Evolutionary conservation across 2,113 vertebrate species (phyloP), one percentile per base, ranked within the genome.

Genomic region (Poeciliopsis prolifica): DNA sequence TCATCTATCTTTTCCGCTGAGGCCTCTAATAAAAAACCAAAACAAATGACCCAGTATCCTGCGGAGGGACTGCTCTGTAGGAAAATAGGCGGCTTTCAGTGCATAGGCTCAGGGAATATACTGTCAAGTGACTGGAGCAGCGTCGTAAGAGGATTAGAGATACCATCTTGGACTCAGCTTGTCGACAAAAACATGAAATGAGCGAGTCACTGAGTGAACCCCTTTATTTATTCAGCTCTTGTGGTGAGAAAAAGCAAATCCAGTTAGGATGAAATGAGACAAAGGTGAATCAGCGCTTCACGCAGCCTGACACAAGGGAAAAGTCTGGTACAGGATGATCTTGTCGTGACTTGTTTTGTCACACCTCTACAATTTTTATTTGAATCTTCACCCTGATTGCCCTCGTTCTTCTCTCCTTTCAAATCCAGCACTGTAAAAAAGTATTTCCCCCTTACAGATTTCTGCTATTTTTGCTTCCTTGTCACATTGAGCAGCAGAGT

Each of bases 201-300:
- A 83, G 60, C 80, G 74, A 87, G 83, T 89, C 87, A 85, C n/a
- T 17, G 8, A 30, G 71, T 70, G 68, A 82, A 90, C 81, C 61
- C 61, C 48, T 82, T 69, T 48, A 78, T 75, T 77, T 80, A 83
- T 76, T 78, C 26, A 48, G 63, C 29, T 78, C 64, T 3, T 76
- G 71, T 62, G 58, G 70, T 58, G 28, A n/a, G 24, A 77, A 85
- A 85, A 79, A 67, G 71, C n/a, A 62, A 86, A 85, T 79, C 71
- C 68, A 82, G 48, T 72, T 74, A 84, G 1, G 24, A 70, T 11
- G 4, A 77, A 37, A 30, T 72, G 1, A 11, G 37, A 77, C 69
- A 58, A 74, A 69, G 65, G 65, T 74, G 69, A 86, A 77, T 80
- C 67, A 82, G 48, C 65, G 17, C 64, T 78, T 83, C 54, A 40